phyloP scores from a whole-genome alignment of 2,888 invertebrate species.

The Leptinotarsa peninsularis region DNA sequence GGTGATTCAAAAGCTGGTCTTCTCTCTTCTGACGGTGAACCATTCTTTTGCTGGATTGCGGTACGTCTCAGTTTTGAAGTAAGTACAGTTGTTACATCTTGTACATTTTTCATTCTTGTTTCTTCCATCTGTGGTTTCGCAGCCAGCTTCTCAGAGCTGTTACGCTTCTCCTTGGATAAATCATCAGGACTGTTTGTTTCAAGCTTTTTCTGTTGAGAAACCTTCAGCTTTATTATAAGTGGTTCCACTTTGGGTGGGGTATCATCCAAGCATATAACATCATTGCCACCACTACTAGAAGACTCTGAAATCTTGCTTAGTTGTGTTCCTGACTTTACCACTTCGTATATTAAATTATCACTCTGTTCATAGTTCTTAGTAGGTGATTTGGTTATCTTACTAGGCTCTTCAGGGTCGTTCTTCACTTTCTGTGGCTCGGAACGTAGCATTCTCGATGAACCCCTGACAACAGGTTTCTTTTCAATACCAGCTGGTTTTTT shows the following conservation, averaged over 20 bases:
- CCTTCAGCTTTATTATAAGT: constrained; percentile 33
- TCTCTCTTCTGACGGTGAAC: too few relatives aligned
- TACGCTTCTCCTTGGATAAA: neutral
- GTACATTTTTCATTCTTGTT: too few relatives aligned
- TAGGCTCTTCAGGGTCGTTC: neutral
- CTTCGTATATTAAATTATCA: constrained; percentile 39
- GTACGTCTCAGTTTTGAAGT: too few relatives aligned
- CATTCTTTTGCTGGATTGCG: too few relatives aligned
- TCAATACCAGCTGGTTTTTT: constrained; percentile 23
- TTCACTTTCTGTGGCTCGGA: constrained; percentile 18
- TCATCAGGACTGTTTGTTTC: neutral
- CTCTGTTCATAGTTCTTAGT: constrained; percentile 17
- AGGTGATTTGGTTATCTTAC: neutral
- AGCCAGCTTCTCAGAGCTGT: neutral
- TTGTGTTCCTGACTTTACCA: constrained; percentile 26
- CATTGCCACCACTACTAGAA: constrained; percentile 19
- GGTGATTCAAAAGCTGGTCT: too few relatives aligned
- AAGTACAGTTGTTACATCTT: too few relatives aligned
- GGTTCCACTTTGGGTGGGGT: constrained; percentile 38
- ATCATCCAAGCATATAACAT: constrained; percentile 31
- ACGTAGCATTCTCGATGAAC: neutral
- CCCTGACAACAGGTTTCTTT: neutral
- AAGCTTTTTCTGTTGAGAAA: constrained; percentile 26
- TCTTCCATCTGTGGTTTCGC: too few relatives aligned
- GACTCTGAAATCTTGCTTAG: neutral